Conservation (phyloP, 2,113 vertebrate species). For the Eupsittula cactorum region DNA sequence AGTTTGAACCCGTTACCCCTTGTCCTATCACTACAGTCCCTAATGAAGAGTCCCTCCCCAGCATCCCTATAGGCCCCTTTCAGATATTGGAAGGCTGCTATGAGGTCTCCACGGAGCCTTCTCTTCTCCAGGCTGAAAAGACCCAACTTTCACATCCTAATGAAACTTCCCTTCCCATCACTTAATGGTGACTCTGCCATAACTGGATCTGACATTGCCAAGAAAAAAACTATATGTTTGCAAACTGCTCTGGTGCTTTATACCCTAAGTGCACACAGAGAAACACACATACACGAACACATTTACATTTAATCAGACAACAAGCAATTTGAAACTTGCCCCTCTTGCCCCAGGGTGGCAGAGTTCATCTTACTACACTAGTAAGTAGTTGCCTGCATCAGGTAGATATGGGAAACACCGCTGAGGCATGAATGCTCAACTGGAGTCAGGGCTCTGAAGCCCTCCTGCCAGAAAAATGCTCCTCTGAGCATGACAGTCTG, state of each 20-base stretch:
- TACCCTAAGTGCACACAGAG: background rate
- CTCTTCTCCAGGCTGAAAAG: no score
- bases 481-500: background rate
- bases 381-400: background rate
- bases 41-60: no score
- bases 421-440: background rate
- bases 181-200: background rate
- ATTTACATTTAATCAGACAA: background rate
- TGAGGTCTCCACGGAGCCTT: no score
- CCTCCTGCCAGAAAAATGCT: background rate
- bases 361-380: background rate
- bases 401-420: background rate
- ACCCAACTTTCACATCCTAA: no score
- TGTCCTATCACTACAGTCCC: no score
- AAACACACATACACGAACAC: background rate
- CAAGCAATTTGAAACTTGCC: background rate
- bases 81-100: no score
- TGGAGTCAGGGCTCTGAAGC: background rate
- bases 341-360: background rate
- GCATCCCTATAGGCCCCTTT: no score
- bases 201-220: background rate
- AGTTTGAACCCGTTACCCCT: no score
- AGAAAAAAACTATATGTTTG: background rate
- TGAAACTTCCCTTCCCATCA: background rate
- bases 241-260: background rate